Percentiles rank a stretch among this genome's conserved stretches.
Conservation (phyloP, 37 sponge, comb jelly and placozoan genomes). For the Beroe ovata region DNA sequence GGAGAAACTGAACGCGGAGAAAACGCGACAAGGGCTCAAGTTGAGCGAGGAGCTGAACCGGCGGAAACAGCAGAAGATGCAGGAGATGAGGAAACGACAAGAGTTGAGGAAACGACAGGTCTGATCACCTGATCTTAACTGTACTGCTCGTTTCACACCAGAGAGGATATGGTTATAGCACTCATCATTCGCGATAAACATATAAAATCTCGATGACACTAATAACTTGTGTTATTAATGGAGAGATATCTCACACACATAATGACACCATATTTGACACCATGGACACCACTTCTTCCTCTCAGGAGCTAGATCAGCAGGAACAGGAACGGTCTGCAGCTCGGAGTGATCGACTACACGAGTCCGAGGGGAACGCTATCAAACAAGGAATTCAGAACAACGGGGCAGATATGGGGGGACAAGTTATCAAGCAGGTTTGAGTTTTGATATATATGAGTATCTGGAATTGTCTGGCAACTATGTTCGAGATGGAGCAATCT, state of each 20-base stretch:
- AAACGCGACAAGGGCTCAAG: neutral
- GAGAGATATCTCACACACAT: too few relatives aligned
- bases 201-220: too few relatives aligned
- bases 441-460: too few relatives aligned
- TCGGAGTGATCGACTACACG: neutral
- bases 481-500: too few relatives aligned
- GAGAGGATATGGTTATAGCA: too few relatives aligned
- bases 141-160: too few relatives aligned
- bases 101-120: conserved; percentile 10
- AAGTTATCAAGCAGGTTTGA: conserved; percentile 30
- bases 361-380: neutral
- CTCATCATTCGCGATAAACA: too few relatives aligned
- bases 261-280: too few relatives aligned
- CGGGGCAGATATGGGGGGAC: neutral
- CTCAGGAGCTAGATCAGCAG: conserved; percentile 26
- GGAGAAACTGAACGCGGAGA: neutral
- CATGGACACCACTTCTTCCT: too few relatives aligned
- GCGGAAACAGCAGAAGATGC: neutral
- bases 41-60: neutral
- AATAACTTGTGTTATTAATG: too few relatives aligned
- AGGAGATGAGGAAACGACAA: neutral
- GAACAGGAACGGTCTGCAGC: neutral
- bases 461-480: too few relatives aligned
- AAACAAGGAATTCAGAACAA: neutral
- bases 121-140: too few relatives aligned